Base-by-base conservation (phyloP, 2,113 vertebrate species). In the Panthera leo region DNA sequence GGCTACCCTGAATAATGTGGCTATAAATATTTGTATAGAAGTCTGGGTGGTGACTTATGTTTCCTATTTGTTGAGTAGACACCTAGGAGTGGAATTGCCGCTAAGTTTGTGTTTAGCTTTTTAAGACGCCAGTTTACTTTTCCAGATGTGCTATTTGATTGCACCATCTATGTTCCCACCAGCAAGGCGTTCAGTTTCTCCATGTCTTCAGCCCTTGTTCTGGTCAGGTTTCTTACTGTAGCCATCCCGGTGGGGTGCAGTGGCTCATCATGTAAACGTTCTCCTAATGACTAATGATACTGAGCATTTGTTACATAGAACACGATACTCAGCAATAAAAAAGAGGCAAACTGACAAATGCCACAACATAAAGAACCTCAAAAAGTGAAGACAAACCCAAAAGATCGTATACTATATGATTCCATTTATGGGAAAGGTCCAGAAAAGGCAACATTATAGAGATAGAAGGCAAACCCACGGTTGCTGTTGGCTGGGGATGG, bases 81-180 rank as follows among this genome's bases (percentile, higher is more conserved):
- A 51, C 23, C 18, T 23, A 19, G 45, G 53, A 42, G 29, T 25
- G 4, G 39, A 61, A 31, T 45, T 79, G 63, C 88, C 55, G 45
- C 18, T 78, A 73, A 80, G 70, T 1, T 0, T 31, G 34, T 70
- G 48, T 68, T 23, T 90, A 34, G 55, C 58, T 73, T 63, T 27
- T 10, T 21, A 67, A 85, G 51, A 67, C 29, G 19, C 5, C 42
- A 42, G 70, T 61, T 75, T 16, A 12, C 71, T 71, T 91, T 88
- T 58, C 51, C 13, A 31, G 12, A 42, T 1, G 5, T 4, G 0
- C 82, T 6, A 0, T 58, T 29, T 7, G 27, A 27, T 13, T 70
- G 39, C 4, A 11, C 34, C 31, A 5, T n/a, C 19, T 31, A 10
- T 0, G 25, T 58, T 31, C 25, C 48, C 1, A 9, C 39, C 11